Base-by-base conservation (phyloP, 2,888 invertebrate genomes). In the Glomeris marginata region DNA sequence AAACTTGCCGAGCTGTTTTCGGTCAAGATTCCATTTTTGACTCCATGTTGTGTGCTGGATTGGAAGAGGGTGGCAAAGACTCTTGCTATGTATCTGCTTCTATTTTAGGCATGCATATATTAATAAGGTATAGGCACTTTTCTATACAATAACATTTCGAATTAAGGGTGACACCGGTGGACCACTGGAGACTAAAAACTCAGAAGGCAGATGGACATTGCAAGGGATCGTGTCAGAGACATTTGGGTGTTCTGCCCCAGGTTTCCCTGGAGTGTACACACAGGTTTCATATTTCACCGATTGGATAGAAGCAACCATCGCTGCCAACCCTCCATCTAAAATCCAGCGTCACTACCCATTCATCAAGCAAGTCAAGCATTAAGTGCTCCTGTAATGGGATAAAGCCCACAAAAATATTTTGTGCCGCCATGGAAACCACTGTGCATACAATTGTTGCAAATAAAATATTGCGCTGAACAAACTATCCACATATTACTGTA, bases 81-180 rank as follows among this genome's bases (percentile, higher is more conserved):
- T 11, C 43, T 6, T 49, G 49, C 35, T 41, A 49, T 33, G 49
- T 49, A 5, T 28, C 3, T 28, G 8, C 28, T 28, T 28, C 28
- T 28, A 28, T 28, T 5, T 28, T n/a, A n/a, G 8, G 4, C 28
- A 3, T 28, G 8, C 8, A 28, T 28, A 8, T 28, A 28, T n/a
- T 3, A 5, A 28, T 28, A 28, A 3, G 8, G 28, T 28, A 36
- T 36, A n/a, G n/a, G n/a, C n/a, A n/a, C n/a, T n/a, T n/a, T 45
- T 34, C 8, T 10, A 10, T 35, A 13, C 10, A n/a, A 8, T 45
- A 15, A 15, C 8, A 15, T 8, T 2, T 41, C 33, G 15, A 15
- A 15, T 18, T 16, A 11, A 49, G 49, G 49, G 49, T 35, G 49
- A 49, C 36, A 41, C 49, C 6, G 49, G 49, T 20, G 49, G 49